A percentile compares a stretch with the other conserved stretches of the same genome.
Evolutionary conservation across 2,113 vertebrate species (phyloP).

Genomic region (Terrapene triunguis): DNA sequence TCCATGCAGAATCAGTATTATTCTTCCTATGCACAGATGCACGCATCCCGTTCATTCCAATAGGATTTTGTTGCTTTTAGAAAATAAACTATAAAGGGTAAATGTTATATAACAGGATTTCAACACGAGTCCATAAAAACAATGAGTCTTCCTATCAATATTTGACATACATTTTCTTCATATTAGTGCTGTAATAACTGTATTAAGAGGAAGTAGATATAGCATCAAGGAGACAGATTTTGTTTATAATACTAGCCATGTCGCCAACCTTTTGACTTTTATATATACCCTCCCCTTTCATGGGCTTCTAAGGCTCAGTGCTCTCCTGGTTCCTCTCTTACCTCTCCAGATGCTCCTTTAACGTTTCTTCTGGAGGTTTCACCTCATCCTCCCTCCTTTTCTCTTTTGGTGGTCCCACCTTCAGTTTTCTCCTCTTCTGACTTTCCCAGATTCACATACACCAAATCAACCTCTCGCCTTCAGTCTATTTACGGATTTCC

Average conservation of each 20-base stretch:
- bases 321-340: not conserved
- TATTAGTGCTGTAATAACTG: too few relatives aligned
- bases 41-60: rapidly evolving
- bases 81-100: not conserved
- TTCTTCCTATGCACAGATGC: not conserved
- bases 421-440: not conserved
- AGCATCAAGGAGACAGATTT: rapidly evolving
- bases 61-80: not conserved
- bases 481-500: not conserved
- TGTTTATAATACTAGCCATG: rapidly evolving
- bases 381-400: not conserved
- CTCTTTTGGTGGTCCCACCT: not conserved
- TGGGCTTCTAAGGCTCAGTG: not conserved
- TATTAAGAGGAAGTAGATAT: not conserved
- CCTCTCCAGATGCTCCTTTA: conserved; percentile 36
- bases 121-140: not conserved
- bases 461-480: conserved; percentile 39
- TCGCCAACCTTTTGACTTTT: not conserved
- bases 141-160: rapidly evolving
- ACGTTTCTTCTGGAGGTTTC: not conserved
- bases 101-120: rapidly evolving
- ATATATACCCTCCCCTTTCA: rapidly evolving
- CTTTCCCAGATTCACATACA: not conserved
- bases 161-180: not conserved
- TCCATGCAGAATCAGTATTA: not conserved